A percentile compares a stretch with the other conserved stretches of the same genome.
These are phyloP conservation scores for Tamias sibiricus DNA, from an alignment of 2,113 vertebrate species.

Conservation along the genomic window DNA sequence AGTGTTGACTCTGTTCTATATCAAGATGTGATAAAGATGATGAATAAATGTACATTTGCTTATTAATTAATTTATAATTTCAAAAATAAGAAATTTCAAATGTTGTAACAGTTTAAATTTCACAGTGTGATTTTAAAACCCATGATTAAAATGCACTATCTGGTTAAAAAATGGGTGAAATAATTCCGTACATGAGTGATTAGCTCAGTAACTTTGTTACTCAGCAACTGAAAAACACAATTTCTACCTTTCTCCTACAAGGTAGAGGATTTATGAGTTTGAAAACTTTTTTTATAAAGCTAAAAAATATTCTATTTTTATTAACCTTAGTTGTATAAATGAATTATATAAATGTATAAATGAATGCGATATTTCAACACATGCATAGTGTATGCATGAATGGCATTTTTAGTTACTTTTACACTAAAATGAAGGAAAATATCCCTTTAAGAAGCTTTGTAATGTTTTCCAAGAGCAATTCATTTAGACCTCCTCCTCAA, in stretches of 20 bases:
- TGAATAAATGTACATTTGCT: slow-evolving; percentile 29
- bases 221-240: background rate
- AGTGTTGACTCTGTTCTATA: background rate
- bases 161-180: slow-evolving; percentile 21
- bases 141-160: slow-evolving; percentile 61
- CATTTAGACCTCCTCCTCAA: background rate
- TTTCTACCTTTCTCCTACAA: background rate
- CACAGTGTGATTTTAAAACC: slow-evolving; percentile 37
- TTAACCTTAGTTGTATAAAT: background rate
- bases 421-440: background rate
- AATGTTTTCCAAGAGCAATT: slow-evolving; percentile 29
- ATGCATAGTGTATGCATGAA: background rate
- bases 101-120: slow-evolving; percentile 26
- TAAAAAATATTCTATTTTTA: background rate
- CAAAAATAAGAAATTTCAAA: slow-evolving; percentile 49
- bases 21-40: slow-evolving; percentile 20
- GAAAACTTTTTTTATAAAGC: background rate
- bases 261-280: background rate
- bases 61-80: slow-evolving; percentile 59
- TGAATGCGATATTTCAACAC: background rate
- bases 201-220: background rate
- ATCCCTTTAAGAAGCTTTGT: background rate
- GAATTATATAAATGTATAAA: background rate
- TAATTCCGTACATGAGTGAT: background rate
- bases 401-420: slow-evolving; percentile 1